Base-by-base conservation (phyloP, 2,797 vertebrate genomes). In the Thripadectes ignobilis region DNA sequence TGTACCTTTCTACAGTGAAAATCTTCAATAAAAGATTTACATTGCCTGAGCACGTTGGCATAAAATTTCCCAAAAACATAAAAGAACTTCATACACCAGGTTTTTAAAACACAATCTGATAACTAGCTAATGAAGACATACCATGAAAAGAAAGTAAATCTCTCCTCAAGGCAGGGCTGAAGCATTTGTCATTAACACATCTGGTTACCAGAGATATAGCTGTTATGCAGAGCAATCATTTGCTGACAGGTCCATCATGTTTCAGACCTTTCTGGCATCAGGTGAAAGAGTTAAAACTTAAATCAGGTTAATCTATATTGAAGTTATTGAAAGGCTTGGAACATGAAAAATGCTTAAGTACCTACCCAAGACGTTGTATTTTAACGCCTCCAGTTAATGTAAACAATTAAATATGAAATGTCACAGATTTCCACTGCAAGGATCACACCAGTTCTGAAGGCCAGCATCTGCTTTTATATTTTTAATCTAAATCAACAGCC, bases 171-270 rank as follows among this genome's bases (percentile, higher is more conserved):
- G 39, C 49, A 94, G 48, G 45, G 81, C 36, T 54, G 61, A 92
- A 92, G 51, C 30, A 68, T 65, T 91, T 92, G 71, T 82, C 54
- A 93, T 78, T 85, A 84, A 92, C 45, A 91, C 7, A 5, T 78
- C 45, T 89, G 77, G 77, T 68, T 92, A 93, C 36, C 96, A 96
- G 97, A 96, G 93, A 96, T 90, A 89, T 66, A 96, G 95, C 85
- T 92, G 52, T 72, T 89, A 75, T 14, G 39, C 84, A 94, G 61
- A 77, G 94, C 95, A 75, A 75, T 77, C 46, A 97, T 97, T 98
- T 98, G 98, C 96, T 96, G 89, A 97, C 94, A 93, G 72, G 93
- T 98, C 92, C 95, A 96, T 98, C 96, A 95, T 76, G 87, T 77
- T 97, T 98, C 97, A 97, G 96, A 97, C 96, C 89, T 94, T 93